Base-by-base conservation (phyloP, 1,140 invertebrate species). In the Penaeus chinensis region DNA sequence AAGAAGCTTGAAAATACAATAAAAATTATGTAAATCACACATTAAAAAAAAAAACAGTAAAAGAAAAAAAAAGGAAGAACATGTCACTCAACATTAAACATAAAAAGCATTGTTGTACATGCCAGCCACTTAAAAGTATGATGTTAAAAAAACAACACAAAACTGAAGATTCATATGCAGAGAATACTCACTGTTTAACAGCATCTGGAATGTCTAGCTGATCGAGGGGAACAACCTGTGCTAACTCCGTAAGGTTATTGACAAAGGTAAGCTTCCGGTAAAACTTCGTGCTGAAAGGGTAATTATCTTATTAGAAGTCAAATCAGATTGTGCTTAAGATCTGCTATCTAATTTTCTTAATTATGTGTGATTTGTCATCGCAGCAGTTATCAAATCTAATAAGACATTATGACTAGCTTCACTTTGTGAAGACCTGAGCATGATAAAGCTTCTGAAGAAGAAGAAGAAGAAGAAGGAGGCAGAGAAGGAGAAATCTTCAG, bases 261-360 rank as follows among this genome's bases (percentile, higher is more conserved):
- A 97, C 94, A 92, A 97, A 97, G 84, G 94, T 94, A 79, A 98
- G 92, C 92, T 98, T 98, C 84, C 95, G 94, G 92, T 96, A 96
- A 92, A 97, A 98, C 92, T 98, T 98, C 90, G 96, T 95, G 92
- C 96, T 97, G 93, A 71, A 94, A 93, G 83, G 90, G 89, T 92
- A 91, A 79, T 84, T 82, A 24, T 65, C 24, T 18, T 3, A 60
- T 47, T 22, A 63, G 27, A 71, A 62, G 11, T 89, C 8, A 22
- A 20, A 54, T 54, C 0, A 16, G 11, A 54, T 54, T 54, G 16
- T 54, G 54, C 54, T 54, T 2, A 13, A 54, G 54, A 54, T 54
- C 54, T 54, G 54, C 11, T 54, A 54, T 13, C 54, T 54, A 54
- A 13, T 13, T 13, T 54, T 54, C 54, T 16, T 16, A 54, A 54